phyloP scores from a whole-genome alignment of 2,888 invertebrate genomes.

The Perdita meconis region DNA sequence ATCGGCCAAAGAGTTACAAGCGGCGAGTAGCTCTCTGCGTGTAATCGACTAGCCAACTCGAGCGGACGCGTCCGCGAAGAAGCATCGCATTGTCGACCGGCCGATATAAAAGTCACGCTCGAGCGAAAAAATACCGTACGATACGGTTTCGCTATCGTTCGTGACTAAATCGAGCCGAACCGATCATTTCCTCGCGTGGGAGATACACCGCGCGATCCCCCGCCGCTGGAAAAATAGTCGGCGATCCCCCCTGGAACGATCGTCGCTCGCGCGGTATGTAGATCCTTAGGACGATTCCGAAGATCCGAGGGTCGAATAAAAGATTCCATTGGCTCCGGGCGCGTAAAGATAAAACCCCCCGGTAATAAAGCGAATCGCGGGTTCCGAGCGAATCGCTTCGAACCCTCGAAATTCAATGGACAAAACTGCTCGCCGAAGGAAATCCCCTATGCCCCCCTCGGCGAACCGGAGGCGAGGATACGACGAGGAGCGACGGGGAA shows the following conservation, averaged over 20 bases:
- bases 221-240: conserved; percentile 10
- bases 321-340: conserved; percentile 15
- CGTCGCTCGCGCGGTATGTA: conserved; percentile 51
- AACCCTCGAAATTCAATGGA: conserved; percentile 15
- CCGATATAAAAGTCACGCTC: conserved; percentile 34
- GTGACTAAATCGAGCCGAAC: conserved; percentile 43
- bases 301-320: conserved; percentile 17
- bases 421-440: neutral
- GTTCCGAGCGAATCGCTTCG: neutral
- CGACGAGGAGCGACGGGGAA: too few species aligned
- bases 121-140: conserved; percentile 13
- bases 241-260: conserved; percentile 1
- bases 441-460: neutral
- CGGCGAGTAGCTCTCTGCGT: too few species aligned
- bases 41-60: conserved; percentile 4
- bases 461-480: neutral
- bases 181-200: conserved; percentile 19
- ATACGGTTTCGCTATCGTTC: conserved; percentile 14
- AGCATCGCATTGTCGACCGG: conserved; percentile 32
- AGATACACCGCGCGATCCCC: neutral
- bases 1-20: too few species aligned
- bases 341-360: conserved; percentile 36
- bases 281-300: conserved; percentile 27
- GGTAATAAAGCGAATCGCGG: conserved; percentile 24
- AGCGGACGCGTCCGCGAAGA: conserved; percentile 41